phyloP scores from a whole-genome alignment of 2,888 invertebrate genomes.

The Microplitis manilae region DNA sequence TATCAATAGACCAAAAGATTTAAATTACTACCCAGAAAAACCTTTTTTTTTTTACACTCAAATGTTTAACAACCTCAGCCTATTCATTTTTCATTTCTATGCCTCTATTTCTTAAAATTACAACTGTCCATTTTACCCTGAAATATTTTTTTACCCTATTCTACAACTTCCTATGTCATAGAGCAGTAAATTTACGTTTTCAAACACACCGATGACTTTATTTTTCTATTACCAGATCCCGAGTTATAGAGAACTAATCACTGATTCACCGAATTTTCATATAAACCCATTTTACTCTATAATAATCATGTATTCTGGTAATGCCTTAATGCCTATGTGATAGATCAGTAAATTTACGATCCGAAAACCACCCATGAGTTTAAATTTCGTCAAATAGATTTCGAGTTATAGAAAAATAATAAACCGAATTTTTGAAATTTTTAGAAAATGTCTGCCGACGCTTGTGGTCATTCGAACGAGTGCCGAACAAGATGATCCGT shows the following conservation, averaged over 20 bases:
- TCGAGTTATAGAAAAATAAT: too few species aligned
- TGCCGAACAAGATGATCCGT: slow-evolving; percentile 92
- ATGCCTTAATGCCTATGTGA: background rate
- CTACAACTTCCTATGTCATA: background rate
- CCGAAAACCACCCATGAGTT: background rate
- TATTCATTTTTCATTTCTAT: background rate
- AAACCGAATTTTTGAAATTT: background rate
- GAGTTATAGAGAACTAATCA: too few species aligned
- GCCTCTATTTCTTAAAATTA: background rate
- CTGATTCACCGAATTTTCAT: too few species aligned
- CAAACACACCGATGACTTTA: background rate
- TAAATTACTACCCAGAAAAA: background rate
- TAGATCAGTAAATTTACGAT: background rate
- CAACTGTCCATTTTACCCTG: background rate
- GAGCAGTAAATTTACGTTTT: background rate
- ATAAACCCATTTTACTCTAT: too few species aligned
- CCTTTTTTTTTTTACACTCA: background rate
- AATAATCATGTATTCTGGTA: too few species aligned
- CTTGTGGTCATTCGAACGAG: slow-evolving; percentile 94
- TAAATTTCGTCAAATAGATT: background rate
- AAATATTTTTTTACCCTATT: too few species aligned
- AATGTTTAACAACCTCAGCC: too few species aligned
- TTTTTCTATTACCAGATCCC: background rate
- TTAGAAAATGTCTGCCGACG: slow-evolving; percentile 90
- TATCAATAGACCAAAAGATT: background rate